Percentiles rank a stretch among this genome's conserved stretches.
Evolutionary conservation across 2,113 vertebrate genomes (phyloP).

Genomic region (Syrrhaptes paradoxus): DNA sequence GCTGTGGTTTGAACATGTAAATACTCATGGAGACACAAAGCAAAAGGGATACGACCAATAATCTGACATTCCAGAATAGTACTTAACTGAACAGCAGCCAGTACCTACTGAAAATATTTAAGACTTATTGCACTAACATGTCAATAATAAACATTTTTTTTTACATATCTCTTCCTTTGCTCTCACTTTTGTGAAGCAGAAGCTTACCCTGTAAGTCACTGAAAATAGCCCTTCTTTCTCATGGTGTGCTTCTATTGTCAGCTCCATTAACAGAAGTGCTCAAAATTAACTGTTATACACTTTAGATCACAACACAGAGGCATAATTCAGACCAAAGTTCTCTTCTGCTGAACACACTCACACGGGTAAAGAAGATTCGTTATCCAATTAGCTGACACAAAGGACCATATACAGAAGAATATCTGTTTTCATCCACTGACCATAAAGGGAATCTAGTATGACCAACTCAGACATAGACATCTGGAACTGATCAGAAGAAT

Average conservation of each 20-base stretch:
- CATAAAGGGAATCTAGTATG: not conserved
- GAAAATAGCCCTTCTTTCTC: not conserved
- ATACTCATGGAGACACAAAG: not conserved
- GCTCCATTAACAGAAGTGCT: not conserved
- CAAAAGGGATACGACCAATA: accelerated
- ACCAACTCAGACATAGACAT: not conserved
- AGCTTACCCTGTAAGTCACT: not conserved
- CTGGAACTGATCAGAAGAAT: not conserved
- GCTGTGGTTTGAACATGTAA: not conserved
- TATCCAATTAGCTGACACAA: not conserved
- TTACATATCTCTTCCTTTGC: not conserved
- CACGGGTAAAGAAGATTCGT: not conserved
- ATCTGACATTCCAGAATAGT: not conserved
- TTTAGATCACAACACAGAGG: not conserved
- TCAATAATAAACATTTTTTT: not conserved
- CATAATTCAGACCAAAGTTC: not conserved
- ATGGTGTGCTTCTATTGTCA: not conserved
- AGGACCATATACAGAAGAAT: not conserved
- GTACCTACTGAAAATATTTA: not conserved
- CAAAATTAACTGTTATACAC: not conserved
- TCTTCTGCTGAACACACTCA: not conserved
- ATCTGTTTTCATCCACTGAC: not conserved
- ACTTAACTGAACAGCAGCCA: not conserved
- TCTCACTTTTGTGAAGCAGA: not conserved
- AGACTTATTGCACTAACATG: not conserved